Evolutionary conservation across 30 jellyfish, hydroid and myxozoan genomes (phyloP).

Genomic region (Aurelia sp.): DNA sequence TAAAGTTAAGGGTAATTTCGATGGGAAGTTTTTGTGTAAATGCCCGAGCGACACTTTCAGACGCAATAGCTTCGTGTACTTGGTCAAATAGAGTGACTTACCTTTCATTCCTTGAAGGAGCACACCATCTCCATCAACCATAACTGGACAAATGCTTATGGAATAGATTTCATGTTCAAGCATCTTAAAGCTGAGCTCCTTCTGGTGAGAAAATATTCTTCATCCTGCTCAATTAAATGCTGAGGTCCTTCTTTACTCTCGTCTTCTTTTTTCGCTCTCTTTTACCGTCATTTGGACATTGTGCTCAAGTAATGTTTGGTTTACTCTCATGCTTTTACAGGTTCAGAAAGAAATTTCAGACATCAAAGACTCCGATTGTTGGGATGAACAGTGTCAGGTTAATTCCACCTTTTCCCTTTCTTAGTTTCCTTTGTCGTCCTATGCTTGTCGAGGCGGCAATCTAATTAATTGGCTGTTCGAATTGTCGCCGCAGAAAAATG

Average conservation of each 20-base stretch:
- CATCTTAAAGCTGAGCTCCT: conserved; percentile 64
- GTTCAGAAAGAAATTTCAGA: conserved; percentile 76
- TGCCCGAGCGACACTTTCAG: too few species aligned
- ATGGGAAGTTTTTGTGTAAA: too few species aligned
- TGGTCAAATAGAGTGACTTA: background rate
- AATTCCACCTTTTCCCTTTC: background rate
- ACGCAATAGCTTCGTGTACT: background rate
- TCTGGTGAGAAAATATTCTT: conserved; percentile 24
- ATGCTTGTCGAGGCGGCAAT: too few species aligned
- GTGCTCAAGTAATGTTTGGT: too few species aligned
- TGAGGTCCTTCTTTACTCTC: too few species aligned
- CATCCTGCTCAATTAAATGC: too few species aligned
- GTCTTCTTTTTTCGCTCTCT: too few species aligned
- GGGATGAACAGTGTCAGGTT: conserved; percentile 80
- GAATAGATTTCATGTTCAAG: conserved; percentile 32
- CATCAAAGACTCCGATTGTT: conserved; percentile 69
- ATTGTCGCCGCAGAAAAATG: too few species aligned
- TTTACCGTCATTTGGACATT: too few species aligned
- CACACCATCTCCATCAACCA: conserved; percentile 86
- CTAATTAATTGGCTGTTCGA: too few species aligned
- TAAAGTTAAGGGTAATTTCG: too few species aligned
- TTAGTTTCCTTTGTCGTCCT: too few species aligned
- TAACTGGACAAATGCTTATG: conserved; percentile 87
- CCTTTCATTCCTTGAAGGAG: conserved; percentile 28
- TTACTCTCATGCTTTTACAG: conserved; percentile 1